Base-by-base conservation (phyloP, 2,113 vertebrate genomes). In the Callipepla squamata region DNA sequence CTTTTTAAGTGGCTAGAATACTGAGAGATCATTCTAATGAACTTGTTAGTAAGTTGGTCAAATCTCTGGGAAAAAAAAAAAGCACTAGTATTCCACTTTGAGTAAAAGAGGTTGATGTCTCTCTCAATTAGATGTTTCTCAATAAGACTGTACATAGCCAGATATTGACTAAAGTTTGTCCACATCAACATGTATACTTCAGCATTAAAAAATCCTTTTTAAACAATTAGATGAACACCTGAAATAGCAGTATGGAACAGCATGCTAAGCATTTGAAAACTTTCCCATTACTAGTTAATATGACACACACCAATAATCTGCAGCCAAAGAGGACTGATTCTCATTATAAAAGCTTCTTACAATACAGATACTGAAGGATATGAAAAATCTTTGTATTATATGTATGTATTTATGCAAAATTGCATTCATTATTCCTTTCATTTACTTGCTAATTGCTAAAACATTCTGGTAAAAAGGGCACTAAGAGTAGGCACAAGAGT, bases 401-500 rank as follows among this genome's bases (percentile, higher is more conserved):
- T 78, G 40, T 69, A 63, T 15, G 6, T 65, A 45, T 36, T 95
- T 73, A 84, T 61, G 62, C 50, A 85, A 93, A 95, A 85, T 36
- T 87, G 13, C 25, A 51, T 47, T 89, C 26, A 77, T 93, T 92
- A 89, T 57, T 58, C 32, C 78, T 87, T 67, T 87, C 12, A 87
- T 81, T 87, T 96, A 72, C 81, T 96, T 93, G 48, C 47, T 92
- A 89, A 95, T 93, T 94, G 38, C 76, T 89, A 90, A 93, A 95
- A 77, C 21, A 89, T 42, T 36, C 58, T 92, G 28, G 45, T 83
- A 94, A 90, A 94, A 81, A 66, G 80, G 80, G 38, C 47, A 68
- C 30, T 70, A 94, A 79, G 47, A 50, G 42, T 19, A 90, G 28
- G 14, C 32, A 15, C 8, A 77, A 86, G 79, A 84, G 73, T 87